Conservation (phyloP, 2,797 vertebrate genomes). For the Pogoniulus pusillus region DNA sequence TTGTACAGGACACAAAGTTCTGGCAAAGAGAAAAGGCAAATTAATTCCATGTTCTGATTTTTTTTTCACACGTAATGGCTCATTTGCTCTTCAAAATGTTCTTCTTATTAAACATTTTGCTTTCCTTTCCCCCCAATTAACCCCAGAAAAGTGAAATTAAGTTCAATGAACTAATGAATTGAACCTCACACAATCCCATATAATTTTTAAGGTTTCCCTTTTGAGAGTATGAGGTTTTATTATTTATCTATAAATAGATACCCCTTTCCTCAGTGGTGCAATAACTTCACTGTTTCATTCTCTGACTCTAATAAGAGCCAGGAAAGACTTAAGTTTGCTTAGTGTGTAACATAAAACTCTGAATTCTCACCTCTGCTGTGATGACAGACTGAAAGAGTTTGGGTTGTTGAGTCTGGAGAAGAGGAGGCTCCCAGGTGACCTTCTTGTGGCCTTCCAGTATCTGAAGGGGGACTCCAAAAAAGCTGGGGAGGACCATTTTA, state of each 20-base stretch:
- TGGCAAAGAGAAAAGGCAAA: slow-evolving; percentile 45
- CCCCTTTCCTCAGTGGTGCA: not conserved
- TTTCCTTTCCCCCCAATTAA: not conserved
- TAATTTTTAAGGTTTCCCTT: not conserved
- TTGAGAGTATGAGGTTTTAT: not conserved
- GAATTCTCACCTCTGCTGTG: too few species aligned
- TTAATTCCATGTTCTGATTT: slow-evolving; percentile 24
- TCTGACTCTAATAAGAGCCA: not conserved
- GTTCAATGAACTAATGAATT: not conserved
- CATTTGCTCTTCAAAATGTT: slow-evolving; percentile 29
- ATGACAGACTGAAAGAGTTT: too few species aligned
- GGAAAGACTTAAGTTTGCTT: not conserved
- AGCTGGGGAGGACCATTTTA: too few species aligned
- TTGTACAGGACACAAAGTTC: not conserved
- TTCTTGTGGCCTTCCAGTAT: too few species aligned
- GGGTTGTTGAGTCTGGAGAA: too few species aligned
- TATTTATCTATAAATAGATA: not conserved
- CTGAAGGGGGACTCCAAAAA: too few species aligned
- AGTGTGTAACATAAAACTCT: fast-evolving
- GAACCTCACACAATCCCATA: not conserved
- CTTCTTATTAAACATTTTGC: not conserved
- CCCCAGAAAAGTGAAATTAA: not conserved
- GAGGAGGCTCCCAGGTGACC: too few species aligned
- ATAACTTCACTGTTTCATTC: not conserved
- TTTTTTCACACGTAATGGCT: not conserved